Evolutionary conservation across 2,888 invertebrate genomes (phyloP), one percentile per base, ranked within the genome.

Genomic region (Ischnus inquisitorius): DNA sequence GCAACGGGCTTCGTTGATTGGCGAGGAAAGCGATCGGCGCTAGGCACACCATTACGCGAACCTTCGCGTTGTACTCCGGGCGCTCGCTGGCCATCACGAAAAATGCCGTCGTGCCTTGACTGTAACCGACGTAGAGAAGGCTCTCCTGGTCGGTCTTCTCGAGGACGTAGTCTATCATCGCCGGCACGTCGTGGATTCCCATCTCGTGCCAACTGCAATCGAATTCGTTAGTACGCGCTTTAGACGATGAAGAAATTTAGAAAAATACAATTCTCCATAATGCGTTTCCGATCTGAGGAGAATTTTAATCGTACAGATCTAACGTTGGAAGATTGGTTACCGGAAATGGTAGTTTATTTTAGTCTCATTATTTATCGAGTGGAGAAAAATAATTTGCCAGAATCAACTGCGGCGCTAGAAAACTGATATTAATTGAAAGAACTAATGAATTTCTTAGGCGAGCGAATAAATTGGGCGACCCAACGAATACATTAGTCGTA

Each of bases 81-180:
- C 90, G 90, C 41, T 93, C 93, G 43, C 94, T 92, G 22, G 90
- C 89, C 91, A 93, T 93, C 14, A 93, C 93, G 80, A 91, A 93
- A 82, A 94, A 93, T 62, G 90, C 88, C 10, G 94, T 93, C n/a
- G 94, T 94, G 41, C 95, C 96, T 91, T 96, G 95, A 57, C 95
- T 95, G 88, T 96, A 95, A 3, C 96, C 96, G 16, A 95, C 92
- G 89, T 95, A 95, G 87, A 94, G 94, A 3, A 96, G 86, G 54
- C 94, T 91, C 6, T 92, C 85, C 54, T 94, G 92, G 1, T 94
- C 93, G 0, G 95, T 95, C 28, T 90, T 88, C 8, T 92, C 89
- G 46, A 93, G 88, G 48, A 95, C 94, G 85, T 95, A 95, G 88
- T 96, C 94, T 78, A 96, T 94, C 91, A 94, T 95, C 0, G 95